Evolutionary conservation across 2,113 vertebrate genomes (phyloP), one percentile per base, ranked within the genome.

Genomic region (Gymnorhina tibicen): DNA sequence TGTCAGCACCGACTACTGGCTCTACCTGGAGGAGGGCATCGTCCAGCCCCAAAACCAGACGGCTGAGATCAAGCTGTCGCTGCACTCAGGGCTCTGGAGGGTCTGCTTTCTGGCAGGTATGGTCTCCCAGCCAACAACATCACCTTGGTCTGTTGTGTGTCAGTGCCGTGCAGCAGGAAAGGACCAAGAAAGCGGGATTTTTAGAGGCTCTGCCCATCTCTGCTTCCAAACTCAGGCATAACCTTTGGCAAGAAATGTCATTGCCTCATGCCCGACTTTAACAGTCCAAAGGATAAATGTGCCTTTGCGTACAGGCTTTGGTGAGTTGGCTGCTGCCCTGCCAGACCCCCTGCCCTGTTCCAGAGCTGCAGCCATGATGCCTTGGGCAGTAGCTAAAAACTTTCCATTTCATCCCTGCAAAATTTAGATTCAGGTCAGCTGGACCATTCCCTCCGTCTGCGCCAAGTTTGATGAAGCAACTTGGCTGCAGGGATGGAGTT

Each of bases 1-100:
- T 0, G 99, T 99, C 72, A 99, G 99, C 98, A 99, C 99, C 0
- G 99, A 99, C 98, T 99, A 99, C 97, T 99, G 99, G 99, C 98
- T 99, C 59, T 99, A 99, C 98, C 98, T 99, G 98, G 99, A 99
- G 91, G 99, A 99, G 86, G 99, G 99, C 17, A 97, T 98, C 85
- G 97, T 99, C 55, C 97, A 99, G 52, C 99, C 99, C 30, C 98
- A 99, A 27, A 99, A 99, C 98, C 99, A 99, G 98, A 99, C 98
- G 52, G 97, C 95, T 0, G 98, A 98, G 95, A 98, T 99, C 97
- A 99, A 98, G 93, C 98, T 99, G 98, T 98, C 99, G 0, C 98
- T 99, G 73, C 99, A 99, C 97, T 99, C 99, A 0, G 99, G 99
- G 64, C 99, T 99, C 75, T 99, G 99, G 99, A 98, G 99, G 53